Evolutionary conservation across 2,113 vertebrate species (phyloP).

Genomic region (Thunnus thynnus): DNA sequence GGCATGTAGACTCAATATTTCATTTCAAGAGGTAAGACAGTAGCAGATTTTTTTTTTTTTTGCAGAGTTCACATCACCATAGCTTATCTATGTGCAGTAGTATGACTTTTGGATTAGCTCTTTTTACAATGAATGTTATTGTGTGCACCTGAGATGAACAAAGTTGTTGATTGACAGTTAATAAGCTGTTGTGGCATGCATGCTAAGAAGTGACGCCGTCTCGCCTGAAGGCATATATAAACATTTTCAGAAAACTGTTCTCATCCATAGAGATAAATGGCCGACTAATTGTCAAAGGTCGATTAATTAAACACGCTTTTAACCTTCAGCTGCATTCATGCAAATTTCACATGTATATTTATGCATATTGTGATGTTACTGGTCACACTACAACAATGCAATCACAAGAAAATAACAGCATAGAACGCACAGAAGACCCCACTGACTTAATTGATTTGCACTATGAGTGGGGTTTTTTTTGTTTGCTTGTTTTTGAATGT

Average conservation of each 20-base stretch:
- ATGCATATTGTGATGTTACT: slow-evolving; percentile 41
- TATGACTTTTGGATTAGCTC: slow-evolving; percentile 51
- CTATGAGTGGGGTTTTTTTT: slow-evolving; percentile 5
- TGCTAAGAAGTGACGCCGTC: slow-evolving; percentile 42
- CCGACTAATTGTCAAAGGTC: slow-evolving; percentile 29
- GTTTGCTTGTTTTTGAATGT: slow-evolving; percentile 55
- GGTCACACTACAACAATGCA: slow-evolving; percentile 1
- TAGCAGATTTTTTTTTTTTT: slow-evolving; percentile 4
- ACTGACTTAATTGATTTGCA: not conserved
- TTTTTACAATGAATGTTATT: slow-evolving; percentile 59
- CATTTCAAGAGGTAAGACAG: not conserved
- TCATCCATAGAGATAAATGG: slow-evolving; percentile 26
- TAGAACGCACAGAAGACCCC: not conserved
- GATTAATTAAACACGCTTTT: slow-evolving; percentile 24
- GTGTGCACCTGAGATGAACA: slow-evolving; percentile 60
- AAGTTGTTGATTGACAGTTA: slow-evolving; percentile 60
- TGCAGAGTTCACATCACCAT: slow-evolving; percentile 35
- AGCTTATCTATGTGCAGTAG: slow-evolving; percentile 57
- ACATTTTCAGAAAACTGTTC: slow-evolving; percentile 21
- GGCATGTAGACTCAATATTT: slow-evolving; percentile 36
- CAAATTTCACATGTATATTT: slow-evolving; percentile 51
- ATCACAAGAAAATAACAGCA: not conserved
- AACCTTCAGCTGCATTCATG: slow-evolving; percentile 20
- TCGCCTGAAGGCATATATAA: slow-evolving; percentile 28
- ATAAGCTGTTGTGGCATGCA: slow-evolving; percentile 57